Conservation (phyloP, 2,888 invertebrate species). For the Pyralis farinalis region DNA sequence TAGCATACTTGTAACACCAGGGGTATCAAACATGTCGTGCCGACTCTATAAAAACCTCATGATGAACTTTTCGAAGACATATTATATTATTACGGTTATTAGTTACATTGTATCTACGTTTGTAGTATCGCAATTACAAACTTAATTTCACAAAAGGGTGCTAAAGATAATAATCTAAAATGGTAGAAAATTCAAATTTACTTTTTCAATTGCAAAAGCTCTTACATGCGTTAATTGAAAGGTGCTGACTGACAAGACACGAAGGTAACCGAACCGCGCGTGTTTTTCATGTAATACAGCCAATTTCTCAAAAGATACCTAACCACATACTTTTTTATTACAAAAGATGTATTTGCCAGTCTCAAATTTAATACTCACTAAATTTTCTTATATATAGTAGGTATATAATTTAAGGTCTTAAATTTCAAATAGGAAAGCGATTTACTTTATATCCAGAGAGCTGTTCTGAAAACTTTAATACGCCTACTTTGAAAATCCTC, state of each 20-base stretch:
- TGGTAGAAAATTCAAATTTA: conserved; percentile 23
- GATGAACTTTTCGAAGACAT: too few relatives aligned
- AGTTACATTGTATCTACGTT: too few relatives aligned
- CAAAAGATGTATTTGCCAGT: conserved; percentile 9
- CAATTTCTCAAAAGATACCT: conserved; percentile 45
- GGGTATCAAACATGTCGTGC: too few relatives aligned
- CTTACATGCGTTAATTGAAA: conserved; percentile 55
- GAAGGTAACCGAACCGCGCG: conserved; percentile 58
- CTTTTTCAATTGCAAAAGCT: conserved; percentile 41
- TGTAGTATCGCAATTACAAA: too few relatives aligned
- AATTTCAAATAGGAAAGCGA: conserved; percentile 25
- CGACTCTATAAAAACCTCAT: too few relatives aligned
- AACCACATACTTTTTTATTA: conserved; percentile 29
- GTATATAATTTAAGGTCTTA: neutral
- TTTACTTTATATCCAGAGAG: conserved; percentile 49
- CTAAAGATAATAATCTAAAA: conserved; percentile 3
- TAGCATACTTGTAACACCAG: too few relatives aligned
- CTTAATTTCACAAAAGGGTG: too few relatives aligned
- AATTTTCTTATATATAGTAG: neutral
- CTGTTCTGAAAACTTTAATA: conserved; percentile 74
- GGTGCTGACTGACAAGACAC: conserved; percentile 57
- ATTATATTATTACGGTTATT: too few relatives aligned
- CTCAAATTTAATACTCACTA: neutral
- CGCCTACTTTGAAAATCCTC: conserved; percentile 52
- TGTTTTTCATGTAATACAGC: conserved; percentile 63